These are phyloP conservation scores for Aethina tumida DNA, from an alignment of 1,140 invertebrate genomes.

Conservation along the genomic window DNA sequence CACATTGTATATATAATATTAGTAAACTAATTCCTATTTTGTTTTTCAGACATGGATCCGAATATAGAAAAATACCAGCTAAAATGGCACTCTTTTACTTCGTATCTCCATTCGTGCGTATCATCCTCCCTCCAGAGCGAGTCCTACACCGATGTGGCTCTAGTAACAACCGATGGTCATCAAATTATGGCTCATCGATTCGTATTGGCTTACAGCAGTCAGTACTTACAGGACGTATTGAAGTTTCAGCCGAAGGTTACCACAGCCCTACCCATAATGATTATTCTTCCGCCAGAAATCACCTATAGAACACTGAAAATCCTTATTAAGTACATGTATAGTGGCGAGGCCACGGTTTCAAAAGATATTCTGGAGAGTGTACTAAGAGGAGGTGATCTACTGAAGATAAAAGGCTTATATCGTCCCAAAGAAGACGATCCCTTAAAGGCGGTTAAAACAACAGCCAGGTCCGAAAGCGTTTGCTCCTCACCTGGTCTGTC, in stretches of 20 bases:
- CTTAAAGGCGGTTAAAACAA: too few species aligned
- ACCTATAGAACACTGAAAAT: constrained; percentile 67
- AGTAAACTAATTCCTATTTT: not conserved
- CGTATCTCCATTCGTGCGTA: constrained; percentile 69
- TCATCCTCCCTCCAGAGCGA: constrained; percentile 60
- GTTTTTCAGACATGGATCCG: constrained; percentile 13
- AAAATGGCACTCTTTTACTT: constrained; percentile 76
- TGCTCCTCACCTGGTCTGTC: too few species aligned
- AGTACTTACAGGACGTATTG: constrained; percentile 43
- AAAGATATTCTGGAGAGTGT: constrained; percentile 72
- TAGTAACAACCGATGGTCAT: constrained; percentile 68
- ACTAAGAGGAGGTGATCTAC: constrained; percentile 64
- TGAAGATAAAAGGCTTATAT: constrained; percentile 67
- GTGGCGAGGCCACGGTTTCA: constrained; percentile 72
- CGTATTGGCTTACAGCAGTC: constrained; percentile 69
- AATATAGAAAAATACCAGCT: constrained; percentile 66
- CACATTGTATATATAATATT: not conserved
- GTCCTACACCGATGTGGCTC: constrained; percentile 72
- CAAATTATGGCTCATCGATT: constrained; percentile 80
- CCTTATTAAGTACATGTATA: constrained; percentile 75
- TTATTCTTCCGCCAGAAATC: constrained; percentile 72
- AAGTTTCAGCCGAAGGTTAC: constrained; percentile 43
- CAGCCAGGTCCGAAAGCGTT: too few species aligned
- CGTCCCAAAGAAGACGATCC: constrained; percentile 47
- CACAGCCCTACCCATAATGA: constrained; percentile 49